phyloP scores from a whole-genome alignment of 2,888 invertebrate genomes.

The Sesia bembeciformis region DNA sequence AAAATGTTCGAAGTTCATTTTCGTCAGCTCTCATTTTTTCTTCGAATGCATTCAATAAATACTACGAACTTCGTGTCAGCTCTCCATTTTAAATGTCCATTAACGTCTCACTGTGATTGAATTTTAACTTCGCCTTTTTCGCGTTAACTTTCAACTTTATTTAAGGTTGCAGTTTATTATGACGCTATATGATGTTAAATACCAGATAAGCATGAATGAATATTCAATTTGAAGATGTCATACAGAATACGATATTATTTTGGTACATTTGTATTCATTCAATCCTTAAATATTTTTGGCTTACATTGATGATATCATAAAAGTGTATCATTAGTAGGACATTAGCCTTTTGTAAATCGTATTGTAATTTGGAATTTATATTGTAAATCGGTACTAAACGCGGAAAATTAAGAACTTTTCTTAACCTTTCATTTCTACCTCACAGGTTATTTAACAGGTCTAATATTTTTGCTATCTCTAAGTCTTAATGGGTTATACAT shows the following conservation, averaged over 20 bases:
- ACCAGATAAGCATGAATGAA: neutral
- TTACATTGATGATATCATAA: too few species aligned
- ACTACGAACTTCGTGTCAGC: conserved; percentile 10
- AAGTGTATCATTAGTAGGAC: too few species aligned
- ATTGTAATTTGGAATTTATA: too few species aligned
- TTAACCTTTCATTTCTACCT: too few species aligned
- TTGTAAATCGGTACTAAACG: too few species aligned
- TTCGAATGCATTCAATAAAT: conserved; percentile 6
- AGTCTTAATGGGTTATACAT: too few species aligned
- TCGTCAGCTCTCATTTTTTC: conserved; percentile 17
- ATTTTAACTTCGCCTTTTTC: conserved; percentile 4
- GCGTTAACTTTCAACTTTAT: neutral
- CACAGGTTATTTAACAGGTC: too few species aligned
- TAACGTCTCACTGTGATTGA: conserved; percentile 15
- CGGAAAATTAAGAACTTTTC: too few species aligned
- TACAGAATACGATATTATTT: neutral
- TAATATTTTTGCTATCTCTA: too few species aligned
- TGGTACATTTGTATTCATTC: too few species aligned
- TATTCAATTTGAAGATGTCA: neutral
- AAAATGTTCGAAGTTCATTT: neutral
- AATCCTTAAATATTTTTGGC: too few species aligned
- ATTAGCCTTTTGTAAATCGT: too few species aligned
- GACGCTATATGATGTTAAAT: neutral
- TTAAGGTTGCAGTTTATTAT: neutral
- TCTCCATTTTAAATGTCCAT: conserved; percentile 42